Percentiles rank a stretch among this genome's conserved stretches.
Conservation (phyloP, 1,140 invertebrate genomes). For the Centruroides sculpturatus region DNA sequence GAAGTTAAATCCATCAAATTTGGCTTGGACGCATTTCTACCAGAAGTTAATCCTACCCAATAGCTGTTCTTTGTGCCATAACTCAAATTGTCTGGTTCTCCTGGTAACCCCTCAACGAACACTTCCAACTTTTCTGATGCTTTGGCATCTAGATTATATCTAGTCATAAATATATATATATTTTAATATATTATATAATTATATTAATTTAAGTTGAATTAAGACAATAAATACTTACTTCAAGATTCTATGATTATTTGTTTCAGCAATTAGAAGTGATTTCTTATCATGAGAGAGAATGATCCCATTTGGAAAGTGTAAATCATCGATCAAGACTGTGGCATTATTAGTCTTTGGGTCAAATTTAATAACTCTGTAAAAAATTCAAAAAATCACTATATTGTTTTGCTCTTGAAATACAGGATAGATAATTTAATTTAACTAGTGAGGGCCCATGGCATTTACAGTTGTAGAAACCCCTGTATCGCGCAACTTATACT, state of each 20-base stretch:
- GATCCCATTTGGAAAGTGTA: conserved; percentile 71
- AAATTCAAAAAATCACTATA: conserved; percentile 14
- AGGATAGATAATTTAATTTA: too few species aligned
- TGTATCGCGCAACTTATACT: too few species aligned
- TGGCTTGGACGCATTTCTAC: conserved; percentile 23
- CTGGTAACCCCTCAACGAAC: conserved; percentile 45
- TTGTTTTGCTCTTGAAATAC: too few species aligned
- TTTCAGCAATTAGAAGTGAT: conserved; percentile 56
- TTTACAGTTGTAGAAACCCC: too few species aligned
- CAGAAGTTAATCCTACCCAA: conserved; percentile 41
- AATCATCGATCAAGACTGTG: conserved; percentile 47
- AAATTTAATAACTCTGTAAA: conserved; percentile 45
- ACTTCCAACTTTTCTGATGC: too few species aligned
- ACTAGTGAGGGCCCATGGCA: too few species aligned
- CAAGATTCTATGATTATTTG: conserved; percentile 30
- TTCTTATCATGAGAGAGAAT: conserved; percentile 53
- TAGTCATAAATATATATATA: too few species aligned
- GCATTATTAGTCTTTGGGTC: conserved; percentile 44
- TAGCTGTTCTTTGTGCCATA: conserved; percentile 48
- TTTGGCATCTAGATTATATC: too few species aligned
- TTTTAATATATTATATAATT: too few species aligned
- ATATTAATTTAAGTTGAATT: too few species aligned
- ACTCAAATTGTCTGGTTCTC: conserved; percentile 63
- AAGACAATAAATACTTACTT: conserved; percentile 25
- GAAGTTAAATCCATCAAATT: conserved; percentile 25